Percentiles rank a stretch among this genome's conserved stretches.
phyloP scores from a whole-genome alignment of 1,140 invertebrate species.

The Scaptodrosophila lebanonensis region DNA sequence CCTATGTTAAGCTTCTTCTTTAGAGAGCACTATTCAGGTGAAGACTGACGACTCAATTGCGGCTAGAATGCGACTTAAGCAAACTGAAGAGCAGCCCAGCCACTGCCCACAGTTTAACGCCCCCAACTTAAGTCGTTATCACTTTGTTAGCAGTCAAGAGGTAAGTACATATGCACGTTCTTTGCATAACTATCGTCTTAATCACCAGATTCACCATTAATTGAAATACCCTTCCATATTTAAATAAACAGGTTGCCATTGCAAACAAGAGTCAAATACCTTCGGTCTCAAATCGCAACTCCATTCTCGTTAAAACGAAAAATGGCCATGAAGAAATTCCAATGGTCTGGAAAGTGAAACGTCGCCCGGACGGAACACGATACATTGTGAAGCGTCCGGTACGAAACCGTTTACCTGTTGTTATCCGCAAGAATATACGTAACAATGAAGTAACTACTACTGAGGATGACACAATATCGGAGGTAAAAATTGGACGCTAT shows the following conservation, averaged over 20 bases:
- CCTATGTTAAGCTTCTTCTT: too few species aligned
- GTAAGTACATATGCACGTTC: conserved; percentile 55
- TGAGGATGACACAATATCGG: conserved; percentile 89
- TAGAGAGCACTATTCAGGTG: too few species aligned
- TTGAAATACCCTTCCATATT: neutral
- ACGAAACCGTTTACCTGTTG: conserved; percentile 80
- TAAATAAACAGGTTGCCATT: conserved; percentile 31
- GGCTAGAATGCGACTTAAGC: conserved; percentile 16
- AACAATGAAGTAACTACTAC: conserved; percentile 84
- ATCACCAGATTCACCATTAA: neutral
- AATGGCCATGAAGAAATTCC: conserved; percentile 45
- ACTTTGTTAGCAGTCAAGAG: conserved; percentile 81
- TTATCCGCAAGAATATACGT: conserved; percentile 78
- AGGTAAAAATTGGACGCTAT: conserved; percentile 88
- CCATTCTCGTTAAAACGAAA: conserved; percentile 25
- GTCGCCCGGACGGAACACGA: conserved; percentile 86
- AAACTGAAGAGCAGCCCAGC: conserved; percentile 27
- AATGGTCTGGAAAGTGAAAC: conserved; percentile 90
- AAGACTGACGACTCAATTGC: too few species aligned
- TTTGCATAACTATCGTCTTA: neutral
- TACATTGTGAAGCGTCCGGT: conserved; percentile 87
- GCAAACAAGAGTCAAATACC: conserved; percentile 26
- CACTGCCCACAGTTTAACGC: conserved; percentile 76
- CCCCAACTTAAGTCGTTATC: conserved; percentile 81
- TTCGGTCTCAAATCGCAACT: conserved; percentile 14